phyloP scores from a whole-genome alignment of 2,113 vertebrate species.

The Corythornis cristatus region DNA sequence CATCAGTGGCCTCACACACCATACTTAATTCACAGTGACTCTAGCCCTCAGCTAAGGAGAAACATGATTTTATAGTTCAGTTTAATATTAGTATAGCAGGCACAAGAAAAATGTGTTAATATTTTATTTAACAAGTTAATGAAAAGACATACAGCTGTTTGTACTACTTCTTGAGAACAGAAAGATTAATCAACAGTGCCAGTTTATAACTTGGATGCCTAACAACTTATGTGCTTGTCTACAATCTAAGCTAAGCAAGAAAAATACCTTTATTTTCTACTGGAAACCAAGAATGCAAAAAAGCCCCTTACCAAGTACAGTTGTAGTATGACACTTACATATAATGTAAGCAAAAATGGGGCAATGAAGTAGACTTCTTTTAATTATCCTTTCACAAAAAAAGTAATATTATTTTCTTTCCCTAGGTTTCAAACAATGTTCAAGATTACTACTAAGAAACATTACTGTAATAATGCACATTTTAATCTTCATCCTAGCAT shows the following conservation, averaged over 20 bases:
- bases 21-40: neutral
- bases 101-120: slow-evolving; percentile 63
- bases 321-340: slow-evolving; percentile 52
- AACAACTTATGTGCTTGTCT: neutral
- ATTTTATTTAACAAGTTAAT: slow-evolving; percentile 69
- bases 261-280: slow-evolving; percentile 52
- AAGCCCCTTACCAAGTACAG: slow-evolving; percentile 32
- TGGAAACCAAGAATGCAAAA: slow-evolving; percentile 43
- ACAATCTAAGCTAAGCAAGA: slow-evolving; percentile 38
- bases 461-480: slow-evolving; percentile 34
- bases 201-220: slow-evolving; percentile 42
- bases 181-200: slow-evolving; percentile 37
- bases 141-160: slow-evolving; percentile 60
- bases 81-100: slow-evolving; percentile 58
- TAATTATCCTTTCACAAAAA: slow-evolving; percentile 39
- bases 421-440: slow-evolving; percentile 49
- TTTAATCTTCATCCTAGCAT: slow-evolving; percentile 33
- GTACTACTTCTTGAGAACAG: slow-evolving; percentile 50
- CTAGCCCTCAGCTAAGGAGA: neutral
- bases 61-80: neutral
- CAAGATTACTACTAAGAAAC: slow-evolving; percentile 46
- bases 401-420: slow-evolving; percentile 6
- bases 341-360: slow-evolving; percentile 50
- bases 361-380: slow-evolving; percentile 5
- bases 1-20: neutral